Base-by-base conservation (phyloP, 2,113 vertebrate species). In the Taxidea taxus region DNA sequence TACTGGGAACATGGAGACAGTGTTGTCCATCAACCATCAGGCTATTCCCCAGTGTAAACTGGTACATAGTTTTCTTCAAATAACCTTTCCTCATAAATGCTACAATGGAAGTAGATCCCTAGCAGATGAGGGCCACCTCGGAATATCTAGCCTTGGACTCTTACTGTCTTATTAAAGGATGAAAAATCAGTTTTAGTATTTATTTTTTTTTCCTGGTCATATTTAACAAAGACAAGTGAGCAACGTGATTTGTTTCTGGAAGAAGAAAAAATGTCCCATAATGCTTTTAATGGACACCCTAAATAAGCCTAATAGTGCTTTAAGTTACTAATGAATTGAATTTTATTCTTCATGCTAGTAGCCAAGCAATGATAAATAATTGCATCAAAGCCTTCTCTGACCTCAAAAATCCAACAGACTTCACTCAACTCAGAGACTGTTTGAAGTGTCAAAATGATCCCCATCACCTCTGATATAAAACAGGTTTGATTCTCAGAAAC, bases 381-480 rank as follows among this genome's bases (percentile, higher is more conserved):
- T 96, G 37, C 72, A 96, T 87, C 81, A 97, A 98, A 97, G 70
- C 60, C 78, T 91, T 92, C 68, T 83, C 90, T 0, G 0, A 96
- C 88, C 84, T 92, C 94, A 97, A 97, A 62, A 64, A 98, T 98
- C 1, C 16, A 97, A 60, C 13, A 96, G 92, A 90, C 84, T 97
- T 95, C 96, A 95, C 81, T 97, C 74, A 98, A 97, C 90, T 98
- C 92, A 91, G 88, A 93, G 64, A 97, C 89, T 82, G 97, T 88
- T 98, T 97, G 96, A 98, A 98, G 96, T 98, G 97, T 98, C 98
- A 98, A 0, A 3, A 98, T 96, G 86, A 98, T 98, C 96, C 31
- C 49, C 80, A 56, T 97, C 84, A 72, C 91, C 93, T 96, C 87
- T 98, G 91, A 98, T 96, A 95, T 77, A 86, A 68, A 97, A n/a